Evolutionary conservation across 2,888 invertebrate species (phyloP).

Genomic region (Eulithis testata): DNA sequence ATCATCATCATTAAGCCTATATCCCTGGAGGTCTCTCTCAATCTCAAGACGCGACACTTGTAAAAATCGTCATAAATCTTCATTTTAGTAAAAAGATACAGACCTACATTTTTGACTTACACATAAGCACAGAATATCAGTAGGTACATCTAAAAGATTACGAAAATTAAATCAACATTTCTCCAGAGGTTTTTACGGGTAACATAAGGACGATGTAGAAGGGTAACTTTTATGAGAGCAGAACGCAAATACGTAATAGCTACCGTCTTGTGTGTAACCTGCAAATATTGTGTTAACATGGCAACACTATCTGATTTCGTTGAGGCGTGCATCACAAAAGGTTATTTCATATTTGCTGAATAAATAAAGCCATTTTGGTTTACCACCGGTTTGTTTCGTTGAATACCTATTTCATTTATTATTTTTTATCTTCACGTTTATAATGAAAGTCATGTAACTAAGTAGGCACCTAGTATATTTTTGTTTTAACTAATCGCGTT

Average conservation of each 20-base stretch:
- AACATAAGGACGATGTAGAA: not conserved
- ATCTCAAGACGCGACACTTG: no score
- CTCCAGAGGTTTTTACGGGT: not conserved
- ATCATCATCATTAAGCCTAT: no score
- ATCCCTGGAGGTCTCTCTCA: no score
- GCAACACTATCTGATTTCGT: conserved; percentile 21
- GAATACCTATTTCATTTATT: conserved; percentile 4
- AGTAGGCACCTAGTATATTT: no score
- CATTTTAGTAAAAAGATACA: not conserved
- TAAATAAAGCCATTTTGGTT: conserved; percentile 20
- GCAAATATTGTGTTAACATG: conserved; percentile 19
- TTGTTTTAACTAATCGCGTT: no score
- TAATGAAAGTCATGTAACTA: no score
- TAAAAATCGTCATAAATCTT: not conserved
- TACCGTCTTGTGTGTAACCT: conserved; percentile 9
- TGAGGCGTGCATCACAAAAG: conserved; percentile 5
- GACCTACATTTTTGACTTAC: not conserved
- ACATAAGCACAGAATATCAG: no score
- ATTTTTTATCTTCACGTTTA: conserved; percentile 12
- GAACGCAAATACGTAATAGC: conserved; percentile 9
- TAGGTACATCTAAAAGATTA: not conserved
- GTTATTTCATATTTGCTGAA: conserved; percentile 22
- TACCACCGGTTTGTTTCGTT: conserved; percentile 7
- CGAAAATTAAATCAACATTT: not conserved
- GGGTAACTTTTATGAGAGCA: conserved; percentile 1